Percentiles rank a stretch among this genome's conserved stretches.
Evolutionary conservation across 2,113 vertebrate species (phyloP).

Genomic region (Leptosomus discolor): DNA sequence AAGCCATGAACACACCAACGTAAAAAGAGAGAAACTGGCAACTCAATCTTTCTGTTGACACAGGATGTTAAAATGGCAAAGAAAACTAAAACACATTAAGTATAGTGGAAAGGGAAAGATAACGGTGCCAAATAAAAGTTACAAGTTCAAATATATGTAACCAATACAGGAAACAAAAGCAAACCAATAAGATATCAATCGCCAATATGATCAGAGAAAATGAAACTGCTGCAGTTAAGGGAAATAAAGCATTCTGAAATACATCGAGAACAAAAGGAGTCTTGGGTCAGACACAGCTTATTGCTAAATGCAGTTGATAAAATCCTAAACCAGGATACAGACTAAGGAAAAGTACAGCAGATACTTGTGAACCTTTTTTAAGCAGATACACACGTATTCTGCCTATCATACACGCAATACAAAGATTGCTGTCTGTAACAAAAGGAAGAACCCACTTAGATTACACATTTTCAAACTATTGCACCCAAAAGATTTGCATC

Average conservation of each 20-base stretch:
- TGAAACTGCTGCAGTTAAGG: neutral
- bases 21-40: neutral
- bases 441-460: neutral
- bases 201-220: neutral
- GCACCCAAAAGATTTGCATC: neutral
- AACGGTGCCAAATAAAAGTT: neutral
- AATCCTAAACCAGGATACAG: neutral
- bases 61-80: neutral
- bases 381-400: accelerated
- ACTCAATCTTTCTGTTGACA: neutral
- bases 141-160: neutral
- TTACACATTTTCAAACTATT: neutral
- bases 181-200: neutral
- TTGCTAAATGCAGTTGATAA: neutral
- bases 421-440: neutral
- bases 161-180: neutral
- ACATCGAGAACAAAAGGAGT: neutral
- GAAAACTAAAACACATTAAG: neutral
- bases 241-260: neutral
- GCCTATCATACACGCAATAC: accelerated
- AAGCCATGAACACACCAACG: neutral
- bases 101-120: neutral
- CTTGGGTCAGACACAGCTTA: neutral
- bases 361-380: neutral
- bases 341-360: neutral